phyloP scores from a whole-genome alignment of 2,113 vertebrate genomes.

The Jaculus jaculus region DNA sequence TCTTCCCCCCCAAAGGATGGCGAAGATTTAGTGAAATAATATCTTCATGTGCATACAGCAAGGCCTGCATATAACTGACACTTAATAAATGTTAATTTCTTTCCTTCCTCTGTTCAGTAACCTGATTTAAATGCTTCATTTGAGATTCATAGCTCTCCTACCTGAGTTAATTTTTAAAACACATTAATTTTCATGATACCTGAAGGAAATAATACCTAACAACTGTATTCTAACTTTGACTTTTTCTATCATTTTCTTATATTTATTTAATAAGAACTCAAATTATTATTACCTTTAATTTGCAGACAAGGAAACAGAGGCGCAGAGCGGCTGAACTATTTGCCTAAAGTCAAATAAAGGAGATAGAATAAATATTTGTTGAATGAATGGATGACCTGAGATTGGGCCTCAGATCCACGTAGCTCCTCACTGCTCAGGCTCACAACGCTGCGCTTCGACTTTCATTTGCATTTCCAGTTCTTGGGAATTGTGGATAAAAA shows the following conservation, averaged over 20 bases:
- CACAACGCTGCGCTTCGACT: background rate
- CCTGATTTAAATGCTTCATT: constrained; percentile 82
- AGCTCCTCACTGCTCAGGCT: background rate
- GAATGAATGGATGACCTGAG: constrained; percentile 36
- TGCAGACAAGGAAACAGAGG: constrained; percentile 59
- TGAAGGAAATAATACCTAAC: constrained; percentile 79
- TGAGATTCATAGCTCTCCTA: constrained; percentile 80
- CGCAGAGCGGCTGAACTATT: constrained; percentile 23
- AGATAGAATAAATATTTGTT: constrained; percentile 63
- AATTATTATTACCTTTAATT: constrained; percentile 60
- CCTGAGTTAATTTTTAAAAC: constrained; percentile 82
- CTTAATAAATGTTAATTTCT: constrained; percentile 81
- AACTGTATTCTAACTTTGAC: constrained; percentile 75
- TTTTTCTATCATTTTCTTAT: constrained; percentile 57
- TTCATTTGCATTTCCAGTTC: constrained; percentile 66
- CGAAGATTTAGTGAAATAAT: constrained; percentile 79
- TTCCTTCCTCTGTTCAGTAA: constrained; percentile 74
- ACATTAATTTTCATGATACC: constrained; percentile 82
- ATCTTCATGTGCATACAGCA: constrained; percentile 69
- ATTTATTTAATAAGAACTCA: constrained; percentile 61
- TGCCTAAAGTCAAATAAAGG: constrained; percentile 56
- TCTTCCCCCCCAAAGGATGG: constrained; percentile 61
- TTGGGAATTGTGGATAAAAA: constrained; percentile 64
- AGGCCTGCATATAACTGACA: constrained; percentile 76
- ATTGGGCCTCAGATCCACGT: background rate